A percentile compares a stretch with the other conserved stretches of the same genome.
Conservation (phyloP, 2,113 vertebrate species). For the Bettongia penicillata region DNA sequence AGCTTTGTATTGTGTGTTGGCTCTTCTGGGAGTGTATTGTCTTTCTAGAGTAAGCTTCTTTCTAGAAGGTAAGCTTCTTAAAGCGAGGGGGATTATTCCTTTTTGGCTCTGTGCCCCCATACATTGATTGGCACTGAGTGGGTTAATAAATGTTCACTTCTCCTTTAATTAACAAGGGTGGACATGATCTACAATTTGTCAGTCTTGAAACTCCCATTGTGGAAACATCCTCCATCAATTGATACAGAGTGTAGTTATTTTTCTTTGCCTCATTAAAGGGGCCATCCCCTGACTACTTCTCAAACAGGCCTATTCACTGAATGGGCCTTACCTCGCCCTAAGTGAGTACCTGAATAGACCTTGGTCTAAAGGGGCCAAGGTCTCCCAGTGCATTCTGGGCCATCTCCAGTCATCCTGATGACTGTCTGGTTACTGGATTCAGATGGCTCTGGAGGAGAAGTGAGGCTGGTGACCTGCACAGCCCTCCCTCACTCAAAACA, state of each 20-base stretch:
- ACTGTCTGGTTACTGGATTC: too few species aligned
- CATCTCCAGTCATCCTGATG: too few species aligned
- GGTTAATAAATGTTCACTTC: neutral
- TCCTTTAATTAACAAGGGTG: neutral
- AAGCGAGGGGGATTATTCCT: neutral
- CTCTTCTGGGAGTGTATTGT: neutral
- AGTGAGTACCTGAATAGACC: too few species aligned
- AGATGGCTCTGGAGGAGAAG: too few species aligned
- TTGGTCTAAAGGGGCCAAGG: too few species aligned
- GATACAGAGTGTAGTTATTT: neutral
- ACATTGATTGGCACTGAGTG: neutral
- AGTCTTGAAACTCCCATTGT: neutral
- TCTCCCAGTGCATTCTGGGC: too few species aligned
- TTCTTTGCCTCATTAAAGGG: too few species aligned
- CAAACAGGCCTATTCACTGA: too few species aligned
- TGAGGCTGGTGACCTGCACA: too few species aligned
- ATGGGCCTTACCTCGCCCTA: too few species aligned
- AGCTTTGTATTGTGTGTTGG: neutral
- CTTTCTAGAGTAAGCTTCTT: neutral
- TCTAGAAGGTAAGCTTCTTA: neutral
- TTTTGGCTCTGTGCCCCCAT: neutral
- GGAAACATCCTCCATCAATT: neutral
- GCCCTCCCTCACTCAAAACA: too few species aligned
- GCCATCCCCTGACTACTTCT: too few species aligned
- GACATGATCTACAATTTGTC: neutral